These are phyloP conservation scores for Drosophila athabasca DNA, from an alignment of 1,140 invertebrate genomes.

Conservation along the genomic window DNA sequence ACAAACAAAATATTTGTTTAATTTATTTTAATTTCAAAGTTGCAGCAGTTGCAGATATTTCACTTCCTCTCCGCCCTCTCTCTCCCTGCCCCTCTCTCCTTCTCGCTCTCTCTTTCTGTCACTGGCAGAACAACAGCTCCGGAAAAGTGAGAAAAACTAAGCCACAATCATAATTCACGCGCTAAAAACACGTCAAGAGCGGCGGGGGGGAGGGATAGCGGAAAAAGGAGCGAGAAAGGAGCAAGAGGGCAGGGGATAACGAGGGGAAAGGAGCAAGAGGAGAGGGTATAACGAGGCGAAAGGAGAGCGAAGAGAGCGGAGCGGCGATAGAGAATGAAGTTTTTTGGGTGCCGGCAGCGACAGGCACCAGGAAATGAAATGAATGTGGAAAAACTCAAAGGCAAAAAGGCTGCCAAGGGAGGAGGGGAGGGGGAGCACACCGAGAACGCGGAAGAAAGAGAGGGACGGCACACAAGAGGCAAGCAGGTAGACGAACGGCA, in stretches of 20 bases:
- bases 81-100: neutral
- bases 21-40: constrained; percentile 80
- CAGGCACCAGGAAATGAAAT: constrained; percentile 64
- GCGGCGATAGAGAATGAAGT: constrained; percentile 5
- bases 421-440: neutral
- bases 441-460: neutral
- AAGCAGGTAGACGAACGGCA: constrained; percentile 51
- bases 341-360: constrained; percentile 49
- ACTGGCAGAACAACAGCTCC: constrained; percentile 31
- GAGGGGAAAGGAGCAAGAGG: constrained; percentile 7
- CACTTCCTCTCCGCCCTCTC: too few species aligned
- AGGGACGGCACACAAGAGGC: neutral
- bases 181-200: constrained; percentile 47
- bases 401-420: constrained; percentile 41
- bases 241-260: neutral
- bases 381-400: constrained; percentile 73
- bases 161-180: constrained; percentile 80
- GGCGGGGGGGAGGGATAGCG: neutral
- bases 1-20: constrained; percentile 81
- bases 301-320: neutral
- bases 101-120: neutral
- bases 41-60: constrained; percentile 74
- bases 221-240: neutral
- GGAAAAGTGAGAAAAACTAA: constrained; percentile 62
- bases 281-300: neutral